Percentiles rank a stretch among this genome's conserved stretches.
Evolutionary conservation across 2,888 invertebrate genomes (phyloP).

Genomic region (Scelioninae gen. 1): DNA sequence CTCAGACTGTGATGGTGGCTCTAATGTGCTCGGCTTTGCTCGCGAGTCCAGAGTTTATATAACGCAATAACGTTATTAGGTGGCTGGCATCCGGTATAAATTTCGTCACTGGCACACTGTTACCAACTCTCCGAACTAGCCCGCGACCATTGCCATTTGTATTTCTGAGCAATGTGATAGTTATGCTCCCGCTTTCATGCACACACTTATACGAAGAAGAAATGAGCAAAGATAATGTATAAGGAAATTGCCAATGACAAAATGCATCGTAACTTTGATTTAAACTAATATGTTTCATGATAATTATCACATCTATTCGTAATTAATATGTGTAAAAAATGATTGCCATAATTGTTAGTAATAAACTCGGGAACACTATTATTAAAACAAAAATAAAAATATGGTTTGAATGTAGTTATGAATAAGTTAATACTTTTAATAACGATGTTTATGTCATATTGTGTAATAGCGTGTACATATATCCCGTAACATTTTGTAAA

Average conservation of each 20-base stretch:
- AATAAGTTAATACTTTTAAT: background rate
- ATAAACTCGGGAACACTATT: background rate
- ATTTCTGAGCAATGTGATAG: slow-evolving; percentile 61
- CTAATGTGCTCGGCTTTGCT: slow-evolving; percentile 77
- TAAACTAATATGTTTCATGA: slow-evolving; percentile 30
- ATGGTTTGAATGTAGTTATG: background rate
- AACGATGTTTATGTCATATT: background rate
- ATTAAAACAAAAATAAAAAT: background rate
- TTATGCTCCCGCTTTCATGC: slow-evolving; percentile 49
- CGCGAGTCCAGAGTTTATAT: slow-evolving; percentile 78
- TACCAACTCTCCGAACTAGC: slow-evolving; percentile 64
- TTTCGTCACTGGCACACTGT: slow-evolving; percentile 76
- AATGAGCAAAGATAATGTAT: slow-evolving; percentile 54
- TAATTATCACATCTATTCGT: slow-evolving; percentile 20
- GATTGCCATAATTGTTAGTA: background rate
- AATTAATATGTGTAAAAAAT: slow-evolving; percentile 14
- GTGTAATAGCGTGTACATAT: background rate
- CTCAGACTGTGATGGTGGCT: slow-evolving; percentile 77
- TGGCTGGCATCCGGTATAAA: slow-evolving; percentile 83
- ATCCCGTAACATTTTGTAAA: slow-evolving; percentile 5
- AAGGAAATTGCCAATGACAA: slow-evolving; percentile 58
- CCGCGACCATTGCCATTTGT: slow-evolving; percentile 62
- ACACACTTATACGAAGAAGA: slow-evolving; percentile 41
- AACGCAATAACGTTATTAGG: slow-evolving; percentile 83
- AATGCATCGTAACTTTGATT: slow-evolving; percentile 19